Percentiles rank a stretch among this genome's conserved stretches.
phyloP scores from a whole-genome alignment of 1,140 invertebrate genomes.

The Tetraneura akinire region DNA sequence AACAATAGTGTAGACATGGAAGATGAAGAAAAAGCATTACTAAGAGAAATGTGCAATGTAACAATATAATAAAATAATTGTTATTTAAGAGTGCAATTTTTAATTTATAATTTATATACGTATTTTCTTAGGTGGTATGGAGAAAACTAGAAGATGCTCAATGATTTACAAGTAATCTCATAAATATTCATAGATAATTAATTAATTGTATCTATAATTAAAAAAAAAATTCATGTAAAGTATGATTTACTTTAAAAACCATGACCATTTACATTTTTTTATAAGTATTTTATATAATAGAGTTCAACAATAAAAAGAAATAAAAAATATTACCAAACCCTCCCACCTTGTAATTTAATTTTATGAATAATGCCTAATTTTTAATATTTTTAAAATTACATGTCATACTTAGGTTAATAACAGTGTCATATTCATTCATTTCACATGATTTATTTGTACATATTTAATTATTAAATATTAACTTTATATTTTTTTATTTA shows the following conservation, averaged over 20 bases:
- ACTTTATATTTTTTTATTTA: neutral
- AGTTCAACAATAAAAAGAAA: neutral
- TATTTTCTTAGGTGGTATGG: constrained; percentile 67
- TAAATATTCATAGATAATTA: neutral
- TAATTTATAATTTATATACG: constrained; percentile 50
- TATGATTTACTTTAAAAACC: neutral
- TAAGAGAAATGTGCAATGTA: constrained; percentile 96
- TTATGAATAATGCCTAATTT: neutral
- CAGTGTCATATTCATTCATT: neutral
- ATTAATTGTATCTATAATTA: neutral
- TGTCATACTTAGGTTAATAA: neutral
- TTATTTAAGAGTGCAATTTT: constrained; percentile 18
- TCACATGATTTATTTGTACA: neutral
- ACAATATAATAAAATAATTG: constrained; percentile 57
- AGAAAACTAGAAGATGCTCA: constrained; percentile 69
- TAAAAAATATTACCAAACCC: neutral
- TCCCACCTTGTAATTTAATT: neutral
- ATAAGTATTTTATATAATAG: too few species aligned
- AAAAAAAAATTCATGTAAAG: too few species aligned
- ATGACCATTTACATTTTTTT: too few species aligned
- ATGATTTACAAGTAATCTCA: neutral
- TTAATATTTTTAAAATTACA: neutral
- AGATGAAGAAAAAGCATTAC: constrained; percentile 88
- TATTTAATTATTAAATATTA: neutral
- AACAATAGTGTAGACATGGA: constrained; percentile 66